Conservation (phyloP, 2,113 vertebrate species). For the Trichechus manatus region DNA sequence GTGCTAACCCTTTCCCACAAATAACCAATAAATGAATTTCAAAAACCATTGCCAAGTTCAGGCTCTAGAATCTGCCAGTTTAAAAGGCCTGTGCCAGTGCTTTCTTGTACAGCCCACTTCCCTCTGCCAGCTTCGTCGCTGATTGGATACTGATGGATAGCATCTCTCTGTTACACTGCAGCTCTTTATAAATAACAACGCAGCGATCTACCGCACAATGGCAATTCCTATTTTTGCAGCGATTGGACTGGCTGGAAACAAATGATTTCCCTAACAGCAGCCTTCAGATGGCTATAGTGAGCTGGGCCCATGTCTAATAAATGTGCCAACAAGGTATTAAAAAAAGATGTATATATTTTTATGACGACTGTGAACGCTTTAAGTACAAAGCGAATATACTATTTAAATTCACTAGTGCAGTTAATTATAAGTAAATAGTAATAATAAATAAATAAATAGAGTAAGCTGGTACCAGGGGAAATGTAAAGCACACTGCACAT, state of each 20-base stretch:
- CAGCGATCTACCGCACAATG: conserved; percentile 78
- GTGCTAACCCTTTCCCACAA: conserved; percentile 80
- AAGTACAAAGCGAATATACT: conserved; percentile 84
- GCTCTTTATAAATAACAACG: conserved; percentile 87
- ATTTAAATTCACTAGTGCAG: conserved; percentile 83
- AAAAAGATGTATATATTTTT: conserved; percentile 84
- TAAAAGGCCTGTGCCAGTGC: conserved; percentile 81
- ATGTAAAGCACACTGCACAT: conserved; percentile 82
- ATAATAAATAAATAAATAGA: conserved; percentile 79
- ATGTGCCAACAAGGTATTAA: conserved; percentile 80
- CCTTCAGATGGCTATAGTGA: not conserved
- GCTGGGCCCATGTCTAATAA: conserved; percentile 48
- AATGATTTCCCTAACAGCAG: conserved; percentile 65
- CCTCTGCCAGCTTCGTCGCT: conserved; percentile 84
- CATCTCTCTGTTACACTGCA: conserved; percentile 83
- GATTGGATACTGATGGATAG: conserved; percentile 86
- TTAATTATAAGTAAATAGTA: conserved; percentile 66
- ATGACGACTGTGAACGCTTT: conserved; percentile 79
- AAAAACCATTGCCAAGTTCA: conserved; percentile 81
- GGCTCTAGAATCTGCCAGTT: conserved; percentile 78
- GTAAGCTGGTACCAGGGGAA: conserved; percentile 85
- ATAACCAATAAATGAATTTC: conserved; percentile 86
- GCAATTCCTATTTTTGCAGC: conserved; percentile 81
- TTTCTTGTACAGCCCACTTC: conserved; percentile 82
- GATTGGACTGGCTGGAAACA: conserved; percentile 82